These are phyloP conservation scores for Brachyhypopomus gauderio DNA, from an alignment of 2,113 vertebrate genomes.

Conservation along the genomic window DNA sequence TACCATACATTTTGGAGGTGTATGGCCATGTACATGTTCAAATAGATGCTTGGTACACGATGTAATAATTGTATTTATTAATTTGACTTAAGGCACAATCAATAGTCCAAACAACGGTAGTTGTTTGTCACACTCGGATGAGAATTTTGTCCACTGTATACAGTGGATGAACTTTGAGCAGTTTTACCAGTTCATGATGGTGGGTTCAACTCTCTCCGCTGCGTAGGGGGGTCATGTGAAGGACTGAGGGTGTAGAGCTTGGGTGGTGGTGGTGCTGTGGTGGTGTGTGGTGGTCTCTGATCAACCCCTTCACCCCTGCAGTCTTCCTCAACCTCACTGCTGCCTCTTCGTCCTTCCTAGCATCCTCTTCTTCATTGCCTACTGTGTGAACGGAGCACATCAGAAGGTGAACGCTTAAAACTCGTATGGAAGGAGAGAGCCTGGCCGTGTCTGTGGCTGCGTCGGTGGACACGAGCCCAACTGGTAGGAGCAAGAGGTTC, in stretches of 20 bases:
- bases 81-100: no score
- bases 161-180: neutral
- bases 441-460: neutral
- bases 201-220: conserved; percentile 1
- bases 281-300: no score
- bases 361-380: neutral
- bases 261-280: no score
- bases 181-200: neutral
- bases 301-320: no score
- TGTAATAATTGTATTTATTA: no score
- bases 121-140: neutral
- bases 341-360: conserved; percentile 1
- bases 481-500: no score
- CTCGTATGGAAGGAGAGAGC: neutral
- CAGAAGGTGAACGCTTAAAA: conserved; percentile 16
- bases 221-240: neutral
- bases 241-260: no score
- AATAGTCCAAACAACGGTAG: no score
- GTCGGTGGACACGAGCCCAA: neutral
- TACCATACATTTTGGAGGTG: neutral
- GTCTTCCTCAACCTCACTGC: no score
- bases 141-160: neutral
- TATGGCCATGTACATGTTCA: no score
- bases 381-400: conserved; percentile 13
- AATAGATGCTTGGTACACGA: neutral